Evolutionary conservation across 2,797 vertebrate species (phyloP).

Genomic region (Rousettus madagascariensis): DNA sequence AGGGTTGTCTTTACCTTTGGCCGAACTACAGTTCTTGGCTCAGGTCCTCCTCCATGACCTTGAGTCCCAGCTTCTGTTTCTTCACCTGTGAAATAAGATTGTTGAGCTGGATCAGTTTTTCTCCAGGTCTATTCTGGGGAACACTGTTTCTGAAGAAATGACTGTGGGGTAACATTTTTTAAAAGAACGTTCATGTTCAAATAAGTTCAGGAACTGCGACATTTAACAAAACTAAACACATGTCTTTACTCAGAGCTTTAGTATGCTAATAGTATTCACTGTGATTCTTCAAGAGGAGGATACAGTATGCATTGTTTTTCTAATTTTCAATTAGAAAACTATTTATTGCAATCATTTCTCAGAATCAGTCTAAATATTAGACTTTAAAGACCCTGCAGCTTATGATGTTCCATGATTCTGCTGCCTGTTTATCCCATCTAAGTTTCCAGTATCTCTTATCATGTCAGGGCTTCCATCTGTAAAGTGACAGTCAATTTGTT

Average conservation of each 20-base stretch:
- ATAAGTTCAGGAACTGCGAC: conserved; percentile 1
- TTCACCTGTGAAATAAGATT: background rate
- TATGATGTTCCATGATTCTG: background rate
- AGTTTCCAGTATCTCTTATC: background rate
- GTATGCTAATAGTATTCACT: background rate
- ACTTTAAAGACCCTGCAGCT: background rate
- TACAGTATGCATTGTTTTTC: background rate
- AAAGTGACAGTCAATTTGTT: background rate
- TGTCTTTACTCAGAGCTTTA: conserved; percentile 6
- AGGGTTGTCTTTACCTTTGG: background rate
- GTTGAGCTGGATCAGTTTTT: background rate
- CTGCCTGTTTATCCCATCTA: background rate
- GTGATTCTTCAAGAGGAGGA: background rate
- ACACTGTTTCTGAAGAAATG: conserved; percentile 10
- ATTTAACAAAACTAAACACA: background rate
- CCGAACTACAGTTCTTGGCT: background rate
- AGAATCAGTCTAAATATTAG: background rate
- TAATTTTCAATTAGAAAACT: background rate
- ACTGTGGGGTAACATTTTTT: background rate
- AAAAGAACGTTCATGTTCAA: background rate
- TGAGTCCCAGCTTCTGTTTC: background rate
- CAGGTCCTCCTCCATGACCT: background rate
- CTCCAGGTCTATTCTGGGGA: background rate
- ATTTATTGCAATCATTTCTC: background rate
- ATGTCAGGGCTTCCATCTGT: background rate